Evolutionary conservation across 1,140 invertebrate species (phyloP), one percentile per base, ranked within the genome.

Genomic region (Papilio aristodemus): DNA sequence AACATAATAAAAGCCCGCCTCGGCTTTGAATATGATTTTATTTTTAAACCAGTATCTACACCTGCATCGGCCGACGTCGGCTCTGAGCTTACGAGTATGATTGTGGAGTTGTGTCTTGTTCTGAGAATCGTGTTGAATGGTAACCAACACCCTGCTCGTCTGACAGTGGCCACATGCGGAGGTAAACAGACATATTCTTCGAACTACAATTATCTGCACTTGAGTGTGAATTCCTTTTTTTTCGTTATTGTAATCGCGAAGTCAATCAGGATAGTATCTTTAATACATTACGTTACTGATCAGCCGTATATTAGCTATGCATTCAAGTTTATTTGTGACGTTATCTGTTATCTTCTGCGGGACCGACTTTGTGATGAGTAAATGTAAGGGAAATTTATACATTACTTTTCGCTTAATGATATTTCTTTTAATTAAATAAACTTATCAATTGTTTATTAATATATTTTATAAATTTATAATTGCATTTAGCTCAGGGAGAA

Each of bases 131-230:
- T 67, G 13, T 71, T 76, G 46, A 79, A 77, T 74, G 72, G 73
- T 70, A 71, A 72, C 19, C 73, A 77, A 76, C 75, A 74, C 41
- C 64, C 72, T 50, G 57, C 64, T 60, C 60, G 67, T 71, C 38
- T 71, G 69, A 58, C 71, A 67, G 50, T 76, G 71, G 38, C 70
- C 54, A 58, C 69, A 37, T 75, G 72, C 60, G 46, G 68, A 74
- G 71, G 71, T 79, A 81, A 79, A 79, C 67, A 79, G 54, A 69
- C 22, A 70, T 70, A 71, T 80, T 75, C 76, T 66, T 14, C 43
- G 78, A 76, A 78, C 43, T 43, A 60, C 22, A 57, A 46, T 10
- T 66, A 10, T 32, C 36, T 39, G 14, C 27, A 66, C 27, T 46
- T 13, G 11, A 66, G 27, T 25, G 63, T 13, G 32, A 43, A 46